phyloP scores from a whole-genome alignment of 2,888 invertebrate species.

The Agonopterix arenella region DNA sequence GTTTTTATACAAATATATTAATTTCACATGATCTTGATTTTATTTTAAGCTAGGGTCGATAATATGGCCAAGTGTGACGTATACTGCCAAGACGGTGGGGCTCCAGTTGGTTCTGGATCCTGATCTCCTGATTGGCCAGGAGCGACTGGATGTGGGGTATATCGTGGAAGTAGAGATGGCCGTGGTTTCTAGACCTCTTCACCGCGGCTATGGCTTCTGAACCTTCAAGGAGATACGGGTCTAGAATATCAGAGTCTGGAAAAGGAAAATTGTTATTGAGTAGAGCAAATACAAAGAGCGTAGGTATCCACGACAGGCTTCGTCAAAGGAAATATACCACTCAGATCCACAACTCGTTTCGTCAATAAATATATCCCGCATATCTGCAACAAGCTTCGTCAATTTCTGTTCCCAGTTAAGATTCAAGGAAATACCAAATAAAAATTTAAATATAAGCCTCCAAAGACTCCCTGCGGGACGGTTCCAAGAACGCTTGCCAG shows the following conservation, averaged over 20 bases:
- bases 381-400: too few relatives aligned
- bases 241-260: constrained; percentile 41
- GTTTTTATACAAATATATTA: constrained; percentile 11
- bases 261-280: background rate
- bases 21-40: constrained; percentile 8
- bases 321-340: too few relatives aligned
- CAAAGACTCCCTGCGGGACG: too few relatives aligned
- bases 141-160: constrained; percentile 80
- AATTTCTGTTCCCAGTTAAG: too few relatives aligned
- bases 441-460: too few relatives aligned
- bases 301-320: background rate
- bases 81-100: constrained; percentile 79
- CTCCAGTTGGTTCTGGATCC: constrained; percentile 76
- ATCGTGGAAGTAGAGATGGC: constrained; percentile 79
- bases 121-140: constrained; percentile 76
- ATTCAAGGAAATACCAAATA: too few relatives aligned
- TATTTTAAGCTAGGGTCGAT: constrained; percentile 45
- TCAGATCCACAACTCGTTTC: too few relatives aligned
- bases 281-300: background rate
- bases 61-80: constrained; percentile 78
- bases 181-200: constrained; percentile 68
- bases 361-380: too few relatives aligned
- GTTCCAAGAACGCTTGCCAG: too few relatives aligned
- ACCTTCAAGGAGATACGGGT: constrained; percentile 79
- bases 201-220: constrained; percentile 75